Evolutionary conservation across 2,888 invertebrate species (phyloP).

Genomic region (Pandemis cinnamomeana): DNA sequence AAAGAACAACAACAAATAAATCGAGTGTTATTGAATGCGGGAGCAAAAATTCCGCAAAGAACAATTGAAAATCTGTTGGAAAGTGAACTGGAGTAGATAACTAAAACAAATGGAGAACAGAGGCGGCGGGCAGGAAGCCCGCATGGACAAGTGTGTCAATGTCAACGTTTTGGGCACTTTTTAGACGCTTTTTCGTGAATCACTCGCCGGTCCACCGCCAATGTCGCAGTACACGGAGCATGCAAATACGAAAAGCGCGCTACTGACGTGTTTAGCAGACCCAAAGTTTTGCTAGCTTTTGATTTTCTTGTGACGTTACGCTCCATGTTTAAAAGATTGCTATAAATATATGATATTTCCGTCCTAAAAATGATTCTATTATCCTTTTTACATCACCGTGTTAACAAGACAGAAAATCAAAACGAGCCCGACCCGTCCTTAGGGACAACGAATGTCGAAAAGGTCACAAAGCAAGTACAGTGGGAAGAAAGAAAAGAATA

Average conservation of each 20-base stretch:
- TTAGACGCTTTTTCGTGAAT: conserved; percentile 57
- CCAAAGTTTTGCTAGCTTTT: conserved; percentile 4
- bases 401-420: conserved; percentile 33
- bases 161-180: conserved; percentile 68
- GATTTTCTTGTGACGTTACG: not conserved
- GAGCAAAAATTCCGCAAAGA: conserved; percentile 58
- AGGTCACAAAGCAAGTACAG: conserved; percentile 49
- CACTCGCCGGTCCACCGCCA: conserved; percentile 33
- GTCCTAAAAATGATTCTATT: not conserved
- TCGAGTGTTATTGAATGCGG: conserved; percentile 46
- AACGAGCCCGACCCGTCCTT: conserved; percentile 21
- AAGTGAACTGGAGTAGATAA: conserved; percentile 59
- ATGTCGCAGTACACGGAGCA: conserved; percentile 17
- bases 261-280: not conserved
- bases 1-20: conserved; percentile 53
- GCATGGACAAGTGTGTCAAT: conserved; percentile 76
- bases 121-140: conserved; percentile 63
- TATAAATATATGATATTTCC: not conserved
- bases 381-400: conserved; percentile 15
- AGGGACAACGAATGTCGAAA: conserved; percentile 39
- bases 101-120: conserved; percentile 59
- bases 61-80: conserved; percentile 60
- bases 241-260: conserved; percentile 22
- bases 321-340: not conserved
- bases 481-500: conserved; percentile 19